A percentile compares a stretch with the other conserved stretches of the same genome.
phyloP scores from a whole-genome alignment of 1,140 invertebrate genomes.

The Drosophila grimshawi region DNA sequence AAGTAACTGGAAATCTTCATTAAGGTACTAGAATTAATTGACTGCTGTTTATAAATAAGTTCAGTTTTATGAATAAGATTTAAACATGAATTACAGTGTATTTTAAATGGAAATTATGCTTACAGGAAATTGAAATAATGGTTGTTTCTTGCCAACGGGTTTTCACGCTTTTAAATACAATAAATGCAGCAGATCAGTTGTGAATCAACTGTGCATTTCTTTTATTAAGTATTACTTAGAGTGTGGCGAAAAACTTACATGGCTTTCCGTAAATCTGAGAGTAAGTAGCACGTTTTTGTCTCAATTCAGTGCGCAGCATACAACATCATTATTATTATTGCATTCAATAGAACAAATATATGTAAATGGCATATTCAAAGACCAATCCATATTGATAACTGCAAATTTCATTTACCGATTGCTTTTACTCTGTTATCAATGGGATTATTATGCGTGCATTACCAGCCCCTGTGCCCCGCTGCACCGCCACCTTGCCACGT shows the following conservation, averaged over 20 bases:
- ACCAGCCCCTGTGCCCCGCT: slow-evolving; percentile 4
- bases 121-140: too few relatives aligned
- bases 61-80: too few relatives aligned
- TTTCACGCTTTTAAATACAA: too few relatives aligned
- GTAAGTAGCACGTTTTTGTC: slow-evolving; percentile 1
- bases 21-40: too few relatives aligned
- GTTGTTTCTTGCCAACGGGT: too few relatives aligned
- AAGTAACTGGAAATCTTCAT: too few relatives aligned
- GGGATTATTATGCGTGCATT: slow-evolving; percentile 46
- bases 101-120: too few relatives aligned
- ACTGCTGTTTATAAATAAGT: too few relatives aligned
- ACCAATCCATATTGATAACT: slow-evolving; percentile 38
- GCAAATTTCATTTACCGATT: slow-evolving; percentile 33
- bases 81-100: too few relatives aligned
- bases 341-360: neutral
- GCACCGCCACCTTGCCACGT: neutral
- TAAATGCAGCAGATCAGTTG: too few relatives aligned
- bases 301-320: neutral
- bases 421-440: slow-evolving; percentile 55
- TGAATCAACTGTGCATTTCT: too few relatives aligned
- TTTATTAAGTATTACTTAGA: neutral
- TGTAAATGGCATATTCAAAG: slow-evolving; percentile 1
- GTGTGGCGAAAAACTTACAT: neutral
- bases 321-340: slow-evolving; percentile 12
- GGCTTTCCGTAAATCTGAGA: neutral